Conservation (phyloP, 2,888 invertebrate genomes). For the Allygus modestus region DNA sequence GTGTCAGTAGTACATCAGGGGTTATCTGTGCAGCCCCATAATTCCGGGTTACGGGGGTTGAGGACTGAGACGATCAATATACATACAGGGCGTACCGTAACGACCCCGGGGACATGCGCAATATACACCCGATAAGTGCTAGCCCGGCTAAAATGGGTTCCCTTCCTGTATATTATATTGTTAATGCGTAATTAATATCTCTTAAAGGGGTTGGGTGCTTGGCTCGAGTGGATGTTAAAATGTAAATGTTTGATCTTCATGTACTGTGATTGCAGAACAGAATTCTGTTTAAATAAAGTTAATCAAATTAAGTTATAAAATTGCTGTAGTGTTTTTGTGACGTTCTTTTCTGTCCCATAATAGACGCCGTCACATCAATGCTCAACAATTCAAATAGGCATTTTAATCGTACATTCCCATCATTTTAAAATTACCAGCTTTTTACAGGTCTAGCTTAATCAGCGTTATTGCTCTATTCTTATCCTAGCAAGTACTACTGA, state of each 20-base stretch:
- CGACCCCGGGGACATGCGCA: slow-evolving; percentile 51
- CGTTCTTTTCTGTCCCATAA: too few relatives aligned
- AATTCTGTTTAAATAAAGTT: too few relatives aligned
- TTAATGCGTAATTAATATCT: slow-evolving; percentile 4
- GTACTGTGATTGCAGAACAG: too few relatives aligned
- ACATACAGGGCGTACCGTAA: slow-evolving; percentile 52
- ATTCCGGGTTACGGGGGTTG: slow-evolving; percentile 11
- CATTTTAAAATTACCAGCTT: too few relatives aligned
- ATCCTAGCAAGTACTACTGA: too few relatives aligned
- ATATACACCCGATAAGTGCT: neutral
- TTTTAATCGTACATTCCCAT: too few relatives aligned
- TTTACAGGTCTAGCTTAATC: too few relatives aligned
- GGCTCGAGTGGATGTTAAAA: neutral
- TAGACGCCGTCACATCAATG: too few relatives aligned
- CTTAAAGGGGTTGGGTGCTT: neutral
- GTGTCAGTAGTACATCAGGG: slow-evolving; percentile 42
- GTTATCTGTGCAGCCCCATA: slow-evolving; percentile 47
- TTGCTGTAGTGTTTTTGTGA: too few relatives aligned
- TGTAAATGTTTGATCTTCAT: neutral
- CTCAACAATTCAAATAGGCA: too few relatives aligned
- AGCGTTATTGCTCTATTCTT: too few relatives aligned
- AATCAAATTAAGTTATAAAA: too few relatives aligned
- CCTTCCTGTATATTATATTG: neutral
- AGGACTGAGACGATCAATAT: slow-evolving; percentile 44
- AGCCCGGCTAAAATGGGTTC: slow-evolving; percentile 13